phyloP scores from a whole-genome alignment of 2,888 invertebrate genomes.

The Cantharis rustica region DNA sequence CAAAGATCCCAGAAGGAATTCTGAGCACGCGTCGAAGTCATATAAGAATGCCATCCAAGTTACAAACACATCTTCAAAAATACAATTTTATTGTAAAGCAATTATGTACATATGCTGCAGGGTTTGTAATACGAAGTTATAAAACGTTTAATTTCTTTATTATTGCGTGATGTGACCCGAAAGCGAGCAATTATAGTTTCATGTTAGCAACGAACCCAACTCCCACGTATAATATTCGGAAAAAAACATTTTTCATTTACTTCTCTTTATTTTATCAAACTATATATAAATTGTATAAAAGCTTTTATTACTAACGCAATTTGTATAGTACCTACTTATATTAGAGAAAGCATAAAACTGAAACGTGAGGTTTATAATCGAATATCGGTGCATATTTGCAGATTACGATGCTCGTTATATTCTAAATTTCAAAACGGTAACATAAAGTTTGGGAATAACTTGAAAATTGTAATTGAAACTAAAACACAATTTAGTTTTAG shows the following conservation, averaged over 20 bases:
- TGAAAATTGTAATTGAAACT: not conserved
- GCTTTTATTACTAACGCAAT: not conserved
- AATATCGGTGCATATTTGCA: not conserved
- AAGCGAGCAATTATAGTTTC: constrained; percentile 10
- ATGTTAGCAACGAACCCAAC: constrained; percentile 5
- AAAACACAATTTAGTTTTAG: not conserved
- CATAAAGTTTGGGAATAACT: not conserved
- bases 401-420: not conserved
- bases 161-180: constrained; percentile 16
- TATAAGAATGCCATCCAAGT: constrained; percentile 11
- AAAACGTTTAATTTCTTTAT: constrained; percentile 15
- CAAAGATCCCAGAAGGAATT: constrained; percentile 5
- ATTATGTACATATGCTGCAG: constrained; percentile 24
- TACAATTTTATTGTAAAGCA: constrained; percentile 29
- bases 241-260: constrained; percentile 6
- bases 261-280: not conserved
- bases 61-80: constrained; percentile 27
- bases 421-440: not conserved
- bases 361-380: not conserved
- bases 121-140: constrained; percentile 22
- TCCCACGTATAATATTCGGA: not conserved
- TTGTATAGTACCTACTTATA: not conserved
- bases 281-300: not conserved
- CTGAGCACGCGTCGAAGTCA: constrained; percentile 16
- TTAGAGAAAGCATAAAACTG: not conserved